Evolutionary conservation across 2,797 vertebrate species (phyloP), one percentile per base, ranked within the genome.

Genomic region (Anabacerthia variegaticeps): DNA sequence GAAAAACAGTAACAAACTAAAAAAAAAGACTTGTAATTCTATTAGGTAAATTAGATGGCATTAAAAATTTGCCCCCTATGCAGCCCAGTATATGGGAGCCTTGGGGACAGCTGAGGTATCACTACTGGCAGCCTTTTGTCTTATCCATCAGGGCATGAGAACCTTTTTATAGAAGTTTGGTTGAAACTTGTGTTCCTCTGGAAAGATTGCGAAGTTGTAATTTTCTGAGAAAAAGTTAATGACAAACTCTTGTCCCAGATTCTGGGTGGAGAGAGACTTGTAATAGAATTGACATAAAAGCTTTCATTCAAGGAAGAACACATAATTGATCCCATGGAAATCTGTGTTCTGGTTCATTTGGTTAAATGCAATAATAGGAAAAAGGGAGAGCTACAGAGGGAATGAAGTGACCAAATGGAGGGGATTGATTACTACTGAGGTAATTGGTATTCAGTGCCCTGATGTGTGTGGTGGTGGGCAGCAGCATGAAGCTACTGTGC

Each of bases 401-500:
- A 61, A 10, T 51, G 24, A 28, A 23, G 34, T 44, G 68, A 22
- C 46, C 23, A 17, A 37, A 13, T 0, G 13, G 36, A 89, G 62
- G 18, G 15, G 6, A 7, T 16, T 20, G 26, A 23, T 65, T 27
- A 0, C 51, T 54, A 8, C 46, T 78, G 26, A 28, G 37, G 13
- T 32, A 32, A 4, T 34, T 54, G 55, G 14, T 71, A 74, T 69
- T 8, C 11, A 4, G 10, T 36, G 30, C 27, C 24, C 36, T 39
- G n/a, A 2, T 32, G 52, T 1, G 1, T 37, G 54, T 43, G 1
- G 16, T n/a, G 63, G 12, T 46, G 22, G 24, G 43, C 69, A 73
- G 49, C 39, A 52, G 52, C 9, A 3, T 24, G 71, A 17, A 77
- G 14, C 9, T 55, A 2, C 37, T 0, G 1, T 18, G 30, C 27